These are phyloP conservation scores for Mythimna lalbum DNA, from an alignment of 2,888 invertebrate genomes.

Conservation along the genomic window DNA sequence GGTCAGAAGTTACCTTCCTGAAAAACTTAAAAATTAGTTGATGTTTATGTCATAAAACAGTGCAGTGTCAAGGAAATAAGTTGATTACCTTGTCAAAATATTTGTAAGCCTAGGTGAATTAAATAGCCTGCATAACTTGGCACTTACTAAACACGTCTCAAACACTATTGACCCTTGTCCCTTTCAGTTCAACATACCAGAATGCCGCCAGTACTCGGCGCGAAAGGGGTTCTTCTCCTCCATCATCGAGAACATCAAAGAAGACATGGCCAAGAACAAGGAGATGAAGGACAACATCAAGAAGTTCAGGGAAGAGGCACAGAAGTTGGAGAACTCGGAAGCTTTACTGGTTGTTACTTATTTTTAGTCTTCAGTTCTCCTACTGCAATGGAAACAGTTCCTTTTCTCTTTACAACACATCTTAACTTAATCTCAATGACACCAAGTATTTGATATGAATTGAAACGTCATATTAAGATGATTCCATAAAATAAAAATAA, in stretches of 20 bases:
- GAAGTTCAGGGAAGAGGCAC: conserved; percentile 98
- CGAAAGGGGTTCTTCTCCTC: conserved; percentile 95
- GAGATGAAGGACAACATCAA: conserved; percentile 99
- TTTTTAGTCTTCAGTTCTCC: background rate
- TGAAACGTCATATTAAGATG: too few relatives aligned
- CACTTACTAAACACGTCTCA: background rate
- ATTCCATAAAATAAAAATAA: too few relatives aligned
- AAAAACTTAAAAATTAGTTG: background rate
- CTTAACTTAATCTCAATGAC: too few relatives aligned
- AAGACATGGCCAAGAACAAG: conserved; percentile 98
- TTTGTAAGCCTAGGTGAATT: background rate
- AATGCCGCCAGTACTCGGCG: conserved; percentile 86
- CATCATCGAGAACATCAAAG: conserved; percentile 97
- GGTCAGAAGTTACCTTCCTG: too few relatives aligned
- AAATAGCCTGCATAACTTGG: background rate
- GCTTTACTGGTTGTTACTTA: conserved; percentile 92
- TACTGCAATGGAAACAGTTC: too few relatives aligned
- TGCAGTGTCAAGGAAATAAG: background rate
- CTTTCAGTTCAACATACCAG: conserved; percentile 76
- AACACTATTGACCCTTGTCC: background rate
- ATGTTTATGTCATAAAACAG: conserved; percentile 58
- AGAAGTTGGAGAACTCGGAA: conserved; percentile 99
- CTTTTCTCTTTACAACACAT: background rate
- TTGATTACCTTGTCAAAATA: background rate
- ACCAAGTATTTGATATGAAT: too few relatives aligned